Percentiles rank a stretch among this genome's conserved stretches.
Conservation (phyloP, 2,888 invertebrate genomes). For the Aethes cnicana region DNA sequence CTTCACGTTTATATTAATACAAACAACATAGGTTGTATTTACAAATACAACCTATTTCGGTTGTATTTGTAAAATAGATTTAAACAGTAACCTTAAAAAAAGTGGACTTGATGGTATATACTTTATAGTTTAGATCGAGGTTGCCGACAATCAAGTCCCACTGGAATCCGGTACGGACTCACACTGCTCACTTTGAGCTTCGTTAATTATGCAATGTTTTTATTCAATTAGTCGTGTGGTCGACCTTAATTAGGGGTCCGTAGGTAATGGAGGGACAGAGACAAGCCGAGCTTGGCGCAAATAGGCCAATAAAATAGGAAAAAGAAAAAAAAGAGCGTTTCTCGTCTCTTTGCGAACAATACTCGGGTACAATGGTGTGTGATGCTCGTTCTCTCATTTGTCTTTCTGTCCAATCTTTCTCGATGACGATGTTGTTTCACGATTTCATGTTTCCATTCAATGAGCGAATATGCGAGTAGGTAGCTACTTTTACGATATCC, state of each 20-base stretch:
- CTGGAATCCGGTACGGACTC: slow-evolving; percentile 35
- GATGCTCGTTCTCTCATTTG: slow-evolving; percentile 52
- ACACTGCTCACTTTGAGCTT: slow-evolving; percentile 43
- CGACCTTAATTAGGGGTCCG: slow-evolving; percentile 67
- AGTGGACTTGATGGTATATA: too few species aligned
- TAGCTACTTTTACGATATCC: not conserved
- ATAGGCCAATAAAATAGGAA: slow-evolving; percentile 62
- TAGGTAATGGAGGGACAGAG: slow-evolving; percentile 53
- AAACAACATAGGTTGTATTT: too few species aligned
- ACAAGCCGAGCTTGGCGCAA: slow-evolving; percentile 58
- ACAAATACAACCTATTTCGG: too few species aligned
- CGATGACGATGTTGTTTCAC: slow-evolving; percentile 69
- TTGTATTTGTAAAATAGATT: too few species aligned
- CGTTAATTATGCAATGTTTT: slow-evolving; percentile 76
- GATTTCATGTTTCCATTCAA: slow-evolving; percentile 56
- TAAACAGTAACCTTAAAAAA: too few species aligned
- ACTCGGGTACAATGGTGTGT: slow-evolving; percentile 56
- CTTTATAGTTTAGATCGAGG: too few species aligned
- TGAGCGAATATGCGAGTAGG: slow-evolving; percentile 42
- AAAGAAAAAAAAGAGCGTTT: slow-evolving; percentile 49
- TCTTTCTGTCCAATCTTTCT: slow-evolving; percentile 73
- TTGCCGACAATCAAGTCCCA: slow-evolving; percentile 6
- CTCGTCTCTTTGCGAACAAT: slow-evolving; percentile 63
- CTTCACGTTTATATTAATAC: too few species aligned
- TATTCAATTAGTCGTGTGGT: slow-evolving; percentile 74